phyloP scores from a whole-genome alignment of 2,888 invertebrate genomes.

The Aspidapion aeneum region DNA sequence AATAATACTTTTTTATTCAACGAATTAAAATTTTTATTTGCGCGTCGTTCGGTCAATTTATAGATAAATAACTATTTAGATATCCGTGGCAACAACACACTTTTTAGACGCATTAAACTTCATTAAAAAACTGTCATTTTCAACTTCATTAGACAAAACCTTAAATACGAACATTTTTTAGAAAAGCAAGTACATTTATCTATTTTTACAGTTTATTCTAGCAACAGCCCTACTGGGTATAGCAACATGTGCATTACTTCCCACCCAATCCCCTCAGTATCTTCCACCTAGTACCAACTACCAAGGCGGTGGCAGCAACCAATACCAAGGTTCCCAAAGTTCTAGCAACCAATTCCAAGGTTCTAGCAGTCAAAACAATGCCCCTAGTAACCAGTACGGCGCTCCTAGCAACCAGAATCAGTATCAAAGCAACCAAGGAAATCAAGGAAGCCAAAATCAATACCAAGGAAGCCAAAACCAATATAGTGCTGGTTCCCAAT shows the following conservation, averaged over 20 bases:
- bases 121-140: no score
- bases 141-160: no score
- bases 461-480: not conserved
- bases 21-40: no score
- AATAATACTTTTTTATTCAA: no score
- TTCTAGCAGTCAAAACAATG: not conserved
- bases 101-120: no score
- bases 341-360: conserved; percentile 28
- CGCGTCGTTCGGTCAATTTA: no score
- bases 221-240: conserved; percentile 21
- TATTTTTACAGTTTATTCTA: conserved; percentile 19
- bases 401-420: conserved; percentile 30
- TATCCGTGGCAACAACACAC: no score
- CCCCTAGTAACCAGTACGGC: not conserved
- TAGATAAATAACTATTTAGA: no score
- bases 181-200: no score
- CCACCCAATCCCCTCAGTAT: conserved; percentile 29
- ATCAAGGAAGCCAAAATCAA: not conserved
- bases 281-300: not conserved
- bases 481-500: not conserved
- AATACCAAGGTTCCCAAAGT: conserved; percentile 38
- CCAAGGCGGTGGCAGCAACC: conserved; percentile 33
- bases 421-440: conserved; percentile 1
- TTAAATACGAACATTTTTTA: no score
- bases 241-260: conserved; percentile 21